These are phyloP conservation scores for Silurus aristotelis DNA, from an alignment of 2,797 vertebrate genomes.

Conservation along the genomic window DNA sequence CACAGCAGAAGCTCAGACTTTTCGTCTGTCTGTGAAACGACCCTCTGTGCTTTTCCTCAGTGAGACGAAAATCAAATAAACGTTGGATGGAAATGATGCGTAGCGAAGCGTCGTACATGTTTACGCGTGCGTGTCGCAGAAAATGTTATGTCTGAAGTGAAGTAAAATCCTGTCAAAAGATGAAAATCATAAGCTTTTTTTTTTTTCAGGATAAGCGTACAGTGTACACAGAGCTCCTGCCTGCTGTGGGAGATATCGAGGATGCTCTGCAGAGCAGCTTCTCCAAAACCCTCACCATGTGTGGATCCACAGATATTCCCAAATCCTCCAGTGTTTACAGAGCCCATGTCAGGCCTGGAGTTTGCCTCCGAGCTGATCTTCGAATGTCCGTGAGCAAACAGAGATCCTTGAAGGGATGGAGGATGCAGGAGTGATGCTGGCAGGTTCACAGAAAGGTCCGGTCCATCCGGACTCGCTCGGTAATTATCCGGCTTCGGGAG, in stretches of 20 bases:
- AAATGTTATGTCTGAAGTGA: too few relatives aligned
- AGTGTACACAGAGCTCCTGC: background rate
- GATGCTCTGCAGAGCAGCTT: background rate
- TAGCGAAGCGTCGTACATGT: too few relatives aligned
- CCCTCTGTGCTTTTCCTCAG: too few relatives aligned
- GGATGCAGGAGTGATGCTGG: slow-evolving; percentile 44
- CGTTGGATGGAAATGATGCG: too few relatives aligned
- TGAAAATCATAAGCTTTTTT: too few relatives aligned
- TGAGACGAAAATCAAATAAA: too few relatives aligned
- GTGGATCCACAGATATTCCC: background rate
- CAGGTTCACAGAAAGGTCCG: slow-evolving; percentile 45
- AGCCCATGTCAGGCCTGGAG: slow-evolving; percentile 29
- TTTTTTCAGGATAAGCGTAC: too few relatives aligned
- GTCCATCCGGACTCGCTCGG: slow-evolving; percentile 39
- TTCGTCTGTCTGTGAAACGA: too few relatives aligned
- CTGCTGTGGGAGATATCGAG: too few relatives aligned
- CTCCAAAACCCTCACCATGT: slow-evolving; percentile 15
- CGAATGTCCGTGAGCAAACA: slow-evolving; percentile 34
- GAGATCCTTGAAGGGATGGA: slow-evolving; percentile 34
- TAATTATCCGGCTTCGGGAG: slow-evolving; percentile 49
- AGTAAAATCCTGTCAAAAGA: too few relatives aligned
- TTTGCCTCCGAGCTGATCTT: slow-evolving; percentile 1
- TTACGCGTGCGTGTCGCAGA: too few relatives aligned
- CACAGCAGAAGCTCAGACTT: too few relatives aligned
- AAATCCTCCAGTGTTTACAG: slow-evolving; percentile 32